Percentiles rank a stretch among this genome's conserved stretches.
Conservation (phyloP, 2,113 vertebrate genomes). For the Ameiurus melas region DNA sequence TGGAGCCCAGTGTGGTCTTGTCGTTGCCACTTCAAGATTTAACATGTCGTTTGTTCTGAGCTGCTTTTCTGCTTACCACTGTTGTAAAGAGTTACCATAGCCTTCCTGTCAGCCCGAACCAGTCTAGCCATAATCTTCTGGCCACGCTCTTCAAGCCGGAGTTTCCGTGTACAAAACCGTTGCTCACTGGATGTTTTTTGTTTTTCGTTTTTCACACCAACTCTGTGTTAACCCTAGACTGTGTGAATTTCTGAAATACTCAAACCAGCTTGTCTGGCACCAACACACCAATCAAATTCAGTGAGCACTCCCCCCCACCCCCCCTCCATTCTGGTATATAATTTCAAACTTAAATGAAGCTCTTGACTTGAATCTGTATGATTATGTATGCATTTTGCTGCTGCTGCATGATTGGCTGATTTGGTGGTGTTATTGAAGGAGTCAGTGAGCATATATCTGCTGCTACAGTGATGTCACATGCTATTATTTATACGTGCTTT, state of each 20-base stretch:
- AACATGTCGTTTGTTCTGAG: neutral
- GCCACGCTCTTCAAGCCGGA: neutral
- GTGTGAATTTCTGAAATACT: neutral
- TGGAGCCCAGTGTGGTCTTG: neutral
- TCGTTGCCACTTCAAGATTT: neutral
- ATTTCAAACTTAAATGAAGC: no score
- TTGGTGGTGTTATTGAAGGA: slow-evolving; percentile 11
- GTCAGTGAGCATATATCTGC: neutral
- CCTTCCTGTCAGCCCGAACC: no score
- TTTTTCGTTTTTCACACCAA: neutral
- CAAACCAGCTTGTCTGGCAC: neutral
- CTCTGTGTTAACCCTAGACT: neutral
- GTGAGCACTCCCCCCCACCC: no score
- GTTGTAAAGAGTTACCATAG: neutral
- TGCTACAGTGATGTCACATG: slow-evolving; percentile 11
- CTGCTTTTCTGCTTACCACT: neutral
- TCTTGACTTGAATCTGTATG: neutral
- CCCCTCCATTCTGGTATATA: neutral
- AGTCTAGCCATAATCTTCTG: neutral
- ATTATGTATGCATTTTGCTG: neutral
- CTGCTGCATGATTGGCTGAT: neutral
- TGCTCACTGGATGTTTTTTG: neutral
- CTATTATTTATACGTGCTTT: neutral
- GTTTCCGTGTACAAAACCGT: neutral
- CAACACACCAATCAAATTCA: neutral